These are phyloP conservation scores for Orthonevra nobilis DNA, from an alignment of 2,888 invertebrate genomes.

Conservation along the genomic window DNA sequence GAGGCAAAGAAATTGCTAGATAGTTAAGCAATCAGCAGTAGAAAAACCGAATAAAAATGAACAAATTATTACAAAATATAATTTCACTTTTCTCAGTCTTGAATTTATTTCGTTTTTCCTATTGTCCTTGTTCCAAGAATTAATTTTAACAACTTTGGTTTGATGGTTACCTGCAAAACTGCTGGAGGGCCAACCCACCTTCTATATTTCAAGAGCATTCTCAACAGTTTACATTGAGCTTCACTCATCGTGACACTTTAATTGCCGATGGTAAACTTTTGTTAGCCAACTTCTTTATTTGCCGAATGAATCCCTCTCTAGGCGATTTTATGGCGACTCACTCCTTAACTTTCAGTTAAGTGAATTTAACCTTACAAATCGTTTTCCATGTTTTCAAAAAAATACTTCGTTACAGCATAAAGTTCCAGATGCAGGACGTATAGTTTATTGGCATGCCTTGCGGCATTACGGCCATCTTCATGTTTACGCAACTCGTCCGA, in stretches of 20 bases:
- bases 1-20: too few relatives aligned
- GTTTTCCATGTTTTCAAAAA: conserved; percentile 5
- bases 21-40: too few relatives aligned
- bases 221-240: neutral
- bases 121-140: too few relatives aligned
- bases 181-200: too few relatives aligned
- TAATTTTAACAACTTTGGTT: too few relatives aligned
- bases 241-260: conserved; percentile 44
- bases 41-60: too few relatives aligned
- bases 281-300: conserved; percentile 48
- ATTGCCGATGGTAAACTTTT: conserved; percentile 53
- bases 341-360: conserved; percentile 17
- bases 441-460: conserved; percentile 23
- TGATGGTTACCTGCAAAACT: too few relatives aligned
- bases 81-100: too few relatives aligned
- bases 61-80: too few relatives aligned
- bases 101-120: too few relatives aligned
- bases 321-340: conserved; percentile 30
- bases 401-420: neutral
- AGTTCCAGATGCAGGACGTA: conserved; percentile 1
- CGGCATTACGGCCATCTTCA: conserved; percentile 30
- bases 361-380: conserved; percentile 15
- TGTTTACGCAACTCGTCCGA: conserved; percentile 15
- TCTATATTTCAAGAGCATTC: too few relatives aligned
- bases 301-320: conserved; percentile 15